A percentile compares a stretch with the other conserved stretches of the same genome.
phyloP scores from a whole-genome alignment of 2,113 vertebrate species.

The Cariama cristata region DNA sequence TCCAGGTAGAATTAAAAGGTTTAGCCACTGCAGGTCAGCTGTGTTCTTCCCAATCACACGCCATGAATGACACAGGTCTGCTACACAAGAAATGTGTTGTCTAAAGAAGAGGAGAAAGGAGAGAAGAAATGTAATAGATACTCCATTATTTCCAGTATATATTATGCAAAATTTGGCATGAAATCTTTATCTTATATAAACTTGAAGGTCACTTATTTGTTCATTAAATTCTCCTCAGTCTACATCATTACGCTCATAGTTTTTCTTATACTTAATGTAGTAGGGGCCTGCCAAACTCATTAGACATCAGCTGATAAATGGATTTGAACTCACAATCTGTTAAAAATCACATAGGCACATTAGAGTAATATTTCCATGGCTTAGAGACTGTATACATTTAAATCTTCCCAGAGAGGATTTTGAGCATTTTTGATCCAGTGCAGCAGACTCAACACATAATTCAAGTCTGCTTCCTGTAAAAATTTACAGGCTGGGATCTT shows the following conservation, averaged over 20 bases:
- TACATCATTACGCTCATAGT: constrained; percentile 48
- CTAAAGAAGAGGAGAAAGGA: not conserved
- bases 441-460: constrained; percentile 58
- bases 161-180: constrained; percentile 65
- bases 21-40: not conserved
- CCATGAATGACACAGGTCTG: not conserved
- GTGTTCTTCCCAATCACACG: not conserved
- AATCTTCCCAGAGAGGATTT: constrained; percentile 62
- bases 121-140: constrained; percentile 47
- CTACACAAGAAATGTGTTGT: not conserved
- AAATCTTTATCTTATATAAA: constrained; percentile 68
- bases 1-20: not conserved
- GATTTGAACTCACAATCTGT: constrained; percentile 74
- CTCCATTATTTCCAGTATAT: not conserved
- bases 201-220: constrained; percentile 65
- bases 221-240: constrained; percentile 71
- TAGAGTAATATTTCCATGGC: constrained; percentile 62
- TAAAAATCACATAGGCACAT: constrained; percentile 67
- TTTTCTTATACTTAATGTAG: constrained; percentile 63
- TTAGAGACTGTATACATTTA: constrained; percentile 65
- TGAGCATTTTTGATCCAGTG: constrained; percentile 51
- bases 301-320: constrained; percentile 74
- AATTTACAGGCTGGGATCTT: constrained; percentile 60
- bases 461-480: constrained; percentile 62
- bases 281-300: constrained; percentile 65